phyloP scores from a whole-genome alignment of 2,888 invertebrate genomes.

The Panopea generosa region DNA sequence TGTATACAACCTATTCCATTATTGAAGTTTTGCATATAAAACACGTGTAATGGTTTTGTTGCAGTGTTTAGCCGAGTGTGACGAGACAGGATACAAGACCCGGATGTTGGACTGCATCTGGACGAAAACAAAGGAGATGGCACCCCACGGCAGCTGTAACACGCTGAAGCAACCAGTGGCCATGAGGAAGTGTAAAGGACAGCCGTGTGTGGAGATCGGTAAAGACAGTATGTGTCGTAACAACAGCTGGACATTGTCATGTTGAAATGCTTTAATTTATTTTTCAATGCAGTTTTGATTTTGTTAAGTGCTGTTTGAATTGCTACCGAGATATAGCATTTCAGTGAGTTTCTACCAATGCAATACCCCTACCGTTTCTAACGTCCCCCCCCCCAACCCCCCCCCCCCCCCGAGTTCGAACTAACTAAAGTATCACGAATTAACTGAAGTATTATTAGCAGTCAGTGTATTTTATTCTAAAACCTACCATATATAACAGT shows the following conservation, averaged over 20 bases:
- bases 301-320: neutral
- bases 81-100: constrained; percentile 93
- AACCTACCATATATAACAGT: too few relatives aligned
- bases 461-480: too few relatives aligned
- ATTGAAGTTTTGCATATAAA: too few relatives aligned
- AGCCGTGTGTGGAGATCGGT: constrained; percentile 85
- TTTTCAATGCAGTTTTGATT: neutral
- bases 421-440: too few relatives aligned
- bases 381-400: too few relatives aligned
- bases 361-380: too few relatives aligned
- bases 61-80: constrained; percentile 93
- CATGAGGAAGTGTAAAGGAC: constrained; percentile 91
- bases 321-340: neutral
- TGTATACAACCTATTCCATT: too few relatives aligned
- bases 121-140: constrained; percentile 93
- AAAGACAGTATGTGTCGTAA: neutral
- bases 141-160: constrained; percentile 91
- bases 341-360: too few relatives aligned
- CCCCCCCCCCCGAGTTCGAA: too few relatives aligned
- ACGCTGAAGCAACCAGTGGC: constrained; percentile 91
- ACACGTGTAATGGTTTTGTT: too few relatives aligned
- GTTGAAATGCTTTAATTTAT: neutral
- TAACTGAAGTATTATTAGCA: too few relatives aligned
- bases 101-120: constrained; percentile 96
- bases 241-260: neutral